Conservation (phyloP, 2,888 invertebrate genomes). For the Pardosa pseudoannulata region DNA sequence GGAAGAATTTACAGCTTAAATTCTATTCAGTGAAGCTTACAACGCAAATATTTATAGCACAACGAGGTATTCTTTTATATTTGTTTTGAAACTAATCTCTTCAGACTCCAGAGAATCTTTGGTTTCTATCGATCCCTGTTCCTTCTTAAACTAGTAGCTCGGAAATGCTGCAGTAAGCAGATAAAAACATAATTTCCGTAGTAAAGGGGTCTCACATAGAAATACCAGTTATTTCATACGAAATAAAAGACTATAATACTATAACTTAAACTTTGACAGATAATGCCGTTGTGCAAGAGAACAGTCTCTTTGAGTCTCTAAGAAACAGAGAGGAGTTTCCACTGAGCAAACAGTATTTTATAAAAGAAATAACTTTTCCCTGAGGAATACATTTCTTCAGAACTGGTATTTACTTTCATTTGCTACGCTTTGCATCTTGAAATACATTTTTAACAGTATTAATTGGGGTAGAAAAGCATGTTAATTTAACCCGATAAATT, state of each 20-base stretch:
- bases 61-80: neutral
- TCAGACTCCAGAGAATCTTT: neutral
- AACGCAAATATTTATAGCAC: neutral
- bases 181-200: conserved; percentile 2
- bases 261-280: neutral
- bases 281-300: neutral
- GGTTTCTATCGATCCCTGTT: neutral
- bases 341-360: too few relatives aligned
- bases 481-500: too few relatives aligned
- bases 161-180: neutral
- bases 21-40: neutral
- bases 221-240: neutral
- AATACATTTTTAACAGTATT: too few relatives aligned
- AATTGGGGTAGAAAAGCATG: too few relatives aligned
- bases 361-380: too few relatives aligned
- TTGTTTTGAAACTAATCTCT: neutral
- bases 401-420: too few relatives aligned
- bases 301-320: neutral
- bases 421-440: too few relatives aligned
- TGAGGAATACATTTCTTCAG: too few relatives aligned
- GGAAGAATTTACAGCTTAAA: neutral
- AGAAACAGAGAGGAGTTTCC: too few relatives aligned
- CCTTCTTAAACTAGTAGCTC: neutral
- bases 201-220: neutral
- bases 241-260: neutral